Conservation (phyloP, 2,888 invertebrate genomes). For the Tribolium freemani region DNA sequence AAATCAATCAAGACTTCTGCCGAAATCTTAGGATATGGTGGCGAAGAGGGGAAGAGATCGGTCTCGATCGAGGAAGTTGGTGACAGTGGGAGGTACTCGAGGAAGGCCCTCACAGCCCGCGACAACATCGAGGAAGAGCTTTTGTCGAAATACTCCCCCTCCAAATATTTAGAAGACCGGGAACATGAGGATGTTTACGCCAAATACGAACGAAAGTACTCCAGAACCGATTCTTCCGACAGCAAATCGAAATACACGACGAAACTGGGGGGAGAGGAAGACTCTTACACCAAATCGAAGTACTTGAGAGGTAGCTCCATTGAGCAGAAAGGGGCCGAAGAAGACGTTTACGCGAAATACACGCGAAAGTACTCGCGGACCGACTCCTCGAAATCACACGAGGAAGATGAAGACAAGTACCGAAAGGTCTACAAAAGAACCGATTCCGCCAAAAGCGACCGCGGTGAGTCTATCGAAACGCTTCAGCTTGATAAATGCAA, state of each 20-base stretch:
- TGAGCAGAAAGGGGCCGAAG: slow-evolving; percentile 57
- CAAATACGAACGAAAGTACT: slow-evolving; percentile 59
- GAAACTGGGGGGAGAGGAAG: no score
- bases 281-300: slow-evolving; percentile 19
- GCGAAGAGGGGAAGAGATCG: slow-evolving; percentile 33
- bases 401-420: slow-evolving; percentile 50
- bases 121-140: slow-evolving; percentile 56
- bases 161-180: slow-evolving; percentile 54
- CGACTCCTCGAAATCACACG: slow-evolving; percentile 48
- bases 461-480: slow-evolving; percentile 33
- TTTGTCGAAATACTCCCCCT: slow-evolving; percentile 52
- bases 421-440: slow-evolving; percentile 47
- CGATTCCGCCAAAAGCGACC: slow-evolving; percentile 37
- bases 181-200: slow-evolving; percentile 56
- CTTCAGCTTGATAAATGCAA: neutral
- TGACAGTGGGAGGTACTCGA: slow-evolving; percentile 50
- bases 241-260: slow-evolving; percentile 42
- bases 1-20: slow-evolving; percentile 55
- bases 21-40: slow-evolving; percentile 52
- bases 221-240: slow-evolving; percentile 52
- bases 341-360: slow-evolving; percentile 59
- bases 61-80: slow-evolving; percentile 51
- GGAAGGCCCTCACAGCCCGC: slow-evolving; percentile 42
- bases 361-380: slow-evolving; percentile 53
- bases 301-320: slow-evolving; percentile 49